Conservation (phyloP, 1,140 invertebrate genomes). For the Danaus melanippus region DNA sequence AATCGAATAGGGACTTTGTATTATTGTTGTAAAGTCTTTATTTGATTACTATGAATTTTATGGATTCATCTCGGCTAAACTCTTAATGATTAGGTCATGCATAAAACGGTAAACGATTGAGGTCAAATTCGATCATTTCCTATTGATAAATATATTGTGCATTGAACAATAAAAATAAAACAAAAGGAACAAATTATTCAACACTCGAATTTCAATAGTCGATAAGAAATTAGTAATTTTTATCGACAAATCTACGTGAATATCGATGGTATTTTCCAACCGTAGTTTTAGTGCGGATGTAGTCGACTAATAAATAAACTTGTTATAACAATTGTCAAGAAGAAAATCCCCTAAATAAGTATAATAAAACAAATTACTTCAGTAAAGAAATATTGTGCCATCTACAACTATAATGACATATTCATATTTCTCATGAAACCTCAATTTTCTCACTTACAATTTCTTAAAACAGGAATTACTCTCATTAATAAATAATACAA, state of each 20-base stretch:
- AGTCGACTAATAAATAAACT: too few species aligned
- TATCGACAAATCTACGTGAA: neutral
- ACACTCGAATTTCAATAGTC: conserved; percentile 4
- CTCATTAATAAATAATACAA: neutral
- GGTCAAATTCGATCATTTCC: conserved; percentile 23
- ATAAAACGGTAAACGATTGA: conserved; percentile 26
- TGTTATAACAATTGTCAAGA: too few species aligned
- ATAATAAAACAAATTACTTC: too few species aligned
- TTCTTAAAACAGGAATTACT: too few species aligned
- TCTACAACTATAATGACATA: too few species aligned
- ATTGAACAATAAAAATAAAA: conserved; percentile 11
- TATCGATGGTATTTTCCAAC: too few species aligned
- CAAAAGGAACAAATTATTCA: neutral
- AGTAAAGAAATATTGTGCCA: too few species aligned
- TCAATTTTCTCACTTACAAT: too few species aligned
- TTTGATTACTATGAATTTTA: conserved; percentile 14
- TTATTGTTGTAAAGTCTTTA: conserved; percentile 14
- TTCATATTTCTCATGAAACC: too few species aligned
- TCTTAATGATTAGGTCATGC: conserved; percentile 29
- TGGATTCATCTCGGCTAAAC: conserved; percentile 20
- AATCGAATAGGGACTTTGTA: conserved; percentile 24
- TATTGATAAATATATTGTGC: conserved; percentile 6
- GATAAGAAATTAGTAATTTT: conserved; percentile 1
- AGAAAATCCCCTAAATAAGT: too few species aligned
- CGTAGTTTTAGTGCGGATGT: too few species aligned